Evolutionary conservation across 2,888 invertebrate species (phyloP).

Genomic region (Urechis unicinctus): DNA sequence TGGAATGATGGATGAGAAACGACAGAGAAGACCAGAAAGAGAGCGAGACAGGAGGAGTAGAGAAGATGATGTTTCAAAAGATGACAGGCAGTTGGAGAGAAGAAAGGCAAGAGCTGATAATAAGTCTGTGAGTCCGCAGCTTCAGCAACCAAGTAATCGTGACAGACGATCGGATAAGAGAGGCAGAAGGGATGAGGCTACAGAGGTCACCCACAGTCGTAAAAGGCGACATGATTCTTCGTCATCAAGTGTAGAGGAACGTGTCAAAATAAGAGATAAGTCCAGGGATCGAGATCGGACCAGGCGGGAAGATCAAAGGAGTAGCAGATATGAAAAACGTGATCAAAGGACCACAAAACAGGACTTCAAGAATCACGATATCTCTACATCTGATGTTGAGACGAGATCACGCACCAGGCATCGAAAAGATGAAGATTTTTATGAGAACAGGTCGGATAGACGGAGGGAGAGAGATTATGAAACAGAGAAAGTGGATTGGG

Average conservation of each 20-base stretch:
- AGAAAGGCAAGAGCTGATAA: not conserved
- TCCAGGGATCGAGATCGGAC: no score
- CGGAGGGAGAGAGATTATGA: not conserved
- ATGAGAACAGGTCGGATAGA: not conserved
- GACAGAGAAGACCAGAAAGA: not conserved
- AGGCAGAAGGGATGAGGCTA: not conserved
- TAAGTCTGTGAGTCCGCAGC: no score
- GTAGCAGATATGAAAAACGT: no score
- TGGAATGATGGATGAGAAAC: not conserved
- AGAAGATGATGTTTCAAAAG: not conserved
- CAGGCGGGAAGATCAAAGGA: no score
- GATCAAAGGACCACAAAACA: no score
- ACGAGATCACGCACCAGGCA: no score
- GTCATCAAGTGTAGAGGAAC: no score
- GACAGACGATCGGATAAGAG: not conserved
- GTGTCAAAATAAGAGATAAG: no score
- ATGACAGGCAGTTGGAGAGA: not conserved
- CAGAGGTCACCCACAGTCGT: not conserved
- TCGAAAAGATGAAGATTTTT: not conserved
- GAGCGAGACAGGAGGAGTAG: not conserved
- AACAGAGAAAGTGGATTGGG: not conserved
- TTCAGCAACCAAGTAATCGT: no score
- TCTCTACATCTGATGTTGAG: no score
- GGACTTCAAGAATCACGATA: no score
- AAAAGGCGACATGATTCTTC: no score